Evolutionary conservation across 2,113 vertebrate genomes (phyloP).

Genomic region (Bettongia penicillata): DNA sequence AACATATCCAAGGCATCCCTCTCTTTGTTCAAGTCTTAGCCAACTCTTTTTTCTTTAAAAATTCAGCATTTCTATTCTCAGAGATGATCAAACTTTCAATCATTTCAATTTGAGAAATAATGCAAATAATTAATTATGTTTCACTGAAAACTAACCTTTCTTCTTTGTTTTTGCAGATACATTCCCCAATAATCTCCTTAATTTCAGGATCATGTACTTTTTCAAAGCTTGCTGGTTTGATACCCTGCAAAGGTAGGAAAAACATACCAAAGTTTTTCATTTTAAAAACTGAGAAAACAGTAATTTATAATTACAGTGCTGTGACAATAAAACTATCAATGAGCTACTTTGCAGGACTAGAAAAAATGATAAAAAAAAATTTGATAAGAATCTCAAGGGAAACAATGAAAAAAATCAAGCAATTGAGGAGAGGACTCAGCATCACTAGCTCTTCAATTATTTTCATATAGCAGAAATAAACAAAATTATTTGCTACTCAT

Average conservation of each 20-base stretch:
- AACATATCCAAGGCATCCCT: neutral
- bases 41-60: neutral
- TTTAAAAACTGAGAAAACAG: neutral
- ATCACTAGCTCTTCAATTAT: neutral
- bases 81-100: neutral
- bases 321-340: neutral
- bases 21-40: neutral
- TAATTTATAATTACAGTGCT: neutral
- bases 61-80: neutral
- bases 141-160: slow-evolving; percentile 90
- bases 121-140: neutral
- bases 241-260: slow-evolving; percentile 85
- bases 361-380: neutral
- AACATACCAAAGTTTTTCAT: neutral
- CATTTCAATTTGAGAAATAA: neutral
- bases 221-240: slow-evolving; percentile 97
- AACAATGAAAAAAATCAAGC: neutral
- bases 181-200: slow-evolving; percentile 98
- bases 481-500: neutral
- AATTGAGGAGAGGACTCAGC: neutral
- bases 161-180: slow-evolving; percentile 97
- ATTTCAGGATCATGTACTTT: slow-evolving; percentile 98
- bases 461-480: neutral
- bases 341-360: neutral
- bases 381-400: neutral